Percentiles rank a stretch among this genome's conserved stretches.
Conservation (phyloP, 2,797 vertebrate species). For the Dendrocincla fuliginosa region DNA sequence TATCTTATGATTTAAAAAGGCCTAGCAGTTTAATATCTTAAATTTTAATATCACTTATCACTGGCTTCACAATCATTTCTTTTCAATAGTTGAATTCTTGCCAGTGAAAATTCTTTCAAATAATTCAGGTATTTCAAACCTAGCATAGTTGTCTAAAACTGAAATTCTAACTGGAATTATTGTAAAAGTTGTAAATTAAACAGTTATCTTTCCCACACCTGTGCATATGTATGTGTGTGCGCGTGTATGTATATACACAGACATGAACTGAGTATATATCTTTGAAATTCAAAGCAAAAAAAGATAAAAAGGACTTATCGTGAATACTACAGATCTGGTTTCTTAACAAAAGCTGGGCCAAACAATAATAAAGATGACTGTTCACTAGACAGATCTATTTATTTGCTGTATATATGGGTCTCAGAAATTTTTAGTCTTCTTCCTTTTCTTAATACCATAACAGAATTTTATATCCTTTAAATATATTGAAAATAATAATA, state of each 20-base stretch:
- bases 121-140: background rate
- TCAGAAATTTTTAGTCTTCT: background rate
- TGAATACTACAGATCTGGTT: background rate
- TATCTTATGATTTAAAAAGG: background rate
- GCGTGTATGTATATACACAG: background rate
- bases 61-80: background rate
- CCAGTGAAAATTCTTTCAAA: background rate
- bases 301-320: accelerated
- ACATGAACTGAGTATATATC: background rate
- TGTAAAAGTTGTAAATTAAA: background rate
- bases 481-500: background rate
- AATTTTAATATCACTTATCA: background rate
- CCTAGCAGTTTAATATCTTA: background rate
- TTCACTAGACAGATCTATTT: background rate
- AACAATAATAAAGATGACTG: background rate
- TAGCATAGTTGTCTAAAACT: background rate
- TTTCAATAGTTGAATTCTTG: background rate
- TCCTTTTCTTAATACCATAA: background rate
- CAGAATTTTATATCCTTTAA: background rate
- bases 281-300: background rate
- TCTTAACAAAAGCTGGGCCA: background rate
- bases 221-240: background rate
- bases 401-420: background rate
- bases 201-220: background rate
- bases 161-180: background rate